Conservation (phyloP, 2,113 vertebrate species). For the Semnornis frantzii region DNA sequence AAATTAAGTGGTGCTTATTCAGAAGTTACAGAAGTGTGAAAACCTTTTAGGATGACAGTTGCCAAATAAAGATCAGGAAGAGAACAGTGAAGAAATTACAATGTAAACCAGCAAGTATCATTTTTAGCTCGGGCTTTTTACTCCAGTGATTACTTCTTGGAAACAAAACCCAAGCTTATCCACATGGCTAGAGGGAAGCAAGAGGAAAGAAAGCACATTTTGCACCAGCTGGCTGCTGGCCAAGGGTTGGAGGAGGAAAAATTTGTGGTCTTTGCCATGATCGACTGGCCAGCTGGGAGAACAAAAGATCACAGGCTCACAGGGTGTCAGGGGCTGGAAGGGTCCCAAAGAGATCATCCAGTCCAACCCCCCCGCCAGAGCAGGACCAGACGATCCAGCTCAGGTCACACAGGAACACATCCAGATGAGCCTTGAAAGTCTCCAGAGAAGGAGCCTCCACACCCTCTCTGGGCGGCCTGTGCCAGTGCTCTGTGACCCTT, state of each 20-base stretch:
- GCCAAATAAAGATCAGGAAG: constrained; percentile 42
- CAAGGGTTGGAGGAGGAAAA: background rate
- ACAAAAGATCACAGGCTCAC: too few relatives aligned
- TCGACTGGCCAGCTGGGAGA: background rate
- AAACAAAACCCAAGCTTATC: background rate
- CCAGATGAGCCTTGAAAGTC: too few relatives aligned
- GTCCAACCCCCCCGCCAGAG: too few relatives aligned
- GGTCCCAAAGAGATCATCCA: too few relatives aligned
- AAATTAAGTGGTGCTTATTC: constrained; percentile 33
- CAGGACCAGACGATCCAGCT: too few relatives aligned
- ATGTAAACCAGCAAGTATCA: background rate
- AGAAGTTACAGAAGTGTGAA: constrained; percentile 31
- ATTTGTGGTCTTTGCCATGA: background rate
- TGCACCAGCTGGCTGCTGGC: background rate
- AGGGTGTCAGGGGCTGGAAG: too few relatives aligned
- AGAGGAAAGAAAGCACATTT: background rate
- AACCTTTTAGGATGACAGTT: constrained; percentile 4
- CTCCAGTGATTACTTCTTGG: constrained; percentile 30
- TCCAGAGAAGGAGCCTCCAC: too few relatives aligned
- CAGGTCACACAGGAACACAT: too few relatives aligned
- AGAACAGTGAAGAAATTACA: constrained; percentile 37
- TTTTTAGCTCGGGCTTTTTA: constrained; percentile 48
- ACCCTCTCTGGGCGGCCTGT: too few relatives aligned
- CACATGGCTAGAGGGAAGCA: background rate
- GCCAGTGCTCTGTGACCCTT: too few relatives aligned